phyloP scores from a whole-genome alignment of 1,140 invertebrate species.

The Cheumatopsyche charites region DNA sequence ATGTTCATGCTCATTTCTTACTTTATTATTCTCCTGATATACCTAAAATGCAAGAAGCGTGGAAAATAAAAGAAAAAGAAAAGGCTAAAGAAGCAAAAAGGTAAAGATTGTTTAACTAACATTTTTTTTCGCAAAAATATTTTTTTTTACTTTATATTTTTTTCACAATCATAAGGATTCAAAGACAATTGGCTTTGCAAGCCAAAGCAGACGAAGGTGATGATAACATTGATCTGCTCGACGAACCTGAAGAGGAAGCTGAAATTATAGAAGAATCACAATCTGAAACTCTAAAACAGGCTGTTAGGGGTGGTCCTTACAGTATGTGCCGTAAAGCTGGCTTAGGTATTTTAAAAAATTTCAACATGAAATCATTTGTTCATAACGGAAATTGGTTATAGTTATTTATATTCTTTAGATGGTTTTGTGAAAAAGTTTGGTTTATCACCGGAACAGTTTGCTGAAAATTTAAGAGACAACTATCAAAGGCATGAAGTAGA shows the following conservation, averaged over 20 bases:
- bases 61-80: slow-evolving; percentile 67
- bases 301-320: slow-evolving; percentile 86
- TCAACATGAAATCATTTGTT: slow-evolving; percentile 16
- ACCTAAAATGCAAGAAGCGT: slow-evolving; percentile 81
- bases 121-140: too few species aligned
- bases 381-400: slow-evolving; percentile 11
- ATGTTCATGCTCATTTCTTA: slow-evolving; percentile 92
- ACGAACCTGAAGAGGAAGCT: slow-evolving; percentile 63
- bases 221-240: slow-evolving; percentile 57
- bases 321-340: slow-evolving; percentile 84
- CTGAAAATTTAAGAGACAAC: slow-evolving; percentile 95
- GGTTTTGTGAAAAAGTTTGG: slow-evolving; percentile 91
- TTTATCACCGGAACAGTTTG: slow-evolving; percentile 93
- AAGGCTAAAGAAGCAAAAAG: slow-evolving; percentile 66
- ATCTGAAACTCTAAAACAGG: slow-evolving; percentile 78
- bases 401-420: slow-evolving; percentile 54
- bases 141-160: too few species aligned
- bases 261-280: slow-evolving; percentile 65
- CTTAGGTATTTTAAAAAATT: slow-evolving; percentile 63
- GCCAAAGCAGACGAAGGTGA: slow-evolving; percentile 58
- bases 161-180: slow-evolving; percentile 21
- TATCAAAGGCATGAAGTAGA: slow-evolving; percentile 98
- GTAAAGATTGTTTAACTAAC: too few species aligned
- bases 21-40: slow-evolving; percentile 90
- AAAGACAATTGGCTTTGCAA: slow-evolving; percentile 34